Evolutionary conservation across 2,888 invertebrate genomes (phyloP), one percentile per base, ranked within the genome.

Genomic region (Phragmatobia fuliginosa): DNA sequence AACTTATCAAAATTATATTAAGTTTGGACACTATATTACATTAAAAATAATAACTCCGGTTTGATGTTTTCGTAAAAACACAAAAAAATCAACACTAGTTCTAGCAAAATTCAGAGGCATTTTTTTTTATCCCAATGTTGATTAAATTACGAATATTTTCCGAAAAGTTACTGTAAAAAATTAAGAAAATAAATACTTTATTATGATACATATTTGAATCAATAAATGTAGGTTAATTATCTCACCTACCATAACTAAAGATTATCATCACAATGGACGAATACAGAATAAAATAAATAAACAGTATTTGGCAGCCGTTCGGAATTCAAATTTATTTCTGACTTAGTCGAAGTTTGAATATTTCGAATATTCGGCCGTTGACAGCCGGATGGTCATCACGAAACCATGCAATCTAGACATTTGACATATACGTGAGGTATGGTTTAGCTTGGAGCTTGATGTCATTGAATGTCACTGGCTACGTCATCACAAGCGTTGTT

Each of bases 301-400:
- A 85, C 75, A 83, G 76, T 77, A 85, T 86, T 86, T 86, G 86
- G 86, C 86, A 84, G 78, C 58, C 73, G 72, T 70, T 58, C 67
- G 86, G 87, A 84, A 88, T 88, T 82, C 73, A 78, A 75, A 80
- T 91, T 90, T 89, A 90, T 90, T 87, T 87, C 85, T 71, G 80
- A 83, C 79, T 76, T 80, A 76, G 66, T 78, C 78, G 82, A 82
- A 82, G 82, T 82, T 77, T 52, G 18, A 66, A 70, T 70, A 66
- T 72, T 83, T 56, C 71, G 76, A 74, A 78, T 84, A 80, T 82
- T 74, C 28, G 28, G 60, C 71, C 75, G 81, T 71, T 81, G 86
- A 81, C 80, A 75, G 67, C 74, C 65, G 71, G 72, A 74, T 71
- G 70, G 72, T 79, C 84, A 77, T 74, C 73, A 77, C 68, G 74